Base-by-base conservation (phyloP, 2,888 invertebrate species). In the Amphipoea oculea region DNA sequence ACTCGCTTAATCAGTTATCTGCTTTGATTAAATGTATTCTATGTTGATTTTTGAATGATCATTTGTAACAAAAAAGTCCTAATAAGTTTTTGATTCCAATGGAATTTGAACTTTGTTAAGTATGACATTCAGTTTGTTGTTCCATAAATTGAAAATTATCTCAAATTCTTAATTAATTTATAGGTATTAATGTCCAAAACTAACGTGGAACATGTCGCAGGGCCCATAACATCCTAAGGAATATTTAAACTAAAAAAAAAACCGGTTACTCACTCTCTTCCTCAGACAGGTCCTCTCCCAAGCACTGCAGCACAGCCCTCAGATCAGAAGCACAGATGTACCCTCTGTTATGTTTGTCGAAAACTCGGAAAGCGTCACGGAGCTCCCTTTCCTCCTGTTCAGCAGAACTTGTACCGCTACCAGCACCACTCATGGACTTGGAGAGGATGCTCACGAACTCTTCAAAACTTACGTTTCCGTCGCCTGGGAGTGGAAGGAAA, bases 261-360 rank as follows among this genome's bases (percentile, higher is more conserved):
- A 23, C 4, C 11, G 5, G 17, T 11, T 23, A 65, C 98, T 98
- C 93, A 98, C 99, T 99, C 95, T 99, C 99, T 95, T 99, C 99
- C 91, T 99, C 99, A 20, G 98, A 98, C 70, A 99, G 95, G 92
- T 99, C 99, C 94, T 99, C 99, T 4, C 99, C 99, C 79, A 99
- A 96, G 93, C 99, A 99, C 94, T 99, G 99, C 82, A 99, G 95
- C 12, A 99, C 99, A 0, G 99, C 99, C 85, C 99, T 96, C 84
- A 99, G 96, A 93, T 99, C 99, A 0, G 99, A 99, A 4, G 99
- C 99, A 73, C 99, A 99, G 90, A 99, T 99, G 93, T 99, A 99
- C 0, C 99, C 99, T n/a, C 99, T 97, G 95, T 99, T 99, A 92
- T 99, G 99, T 91, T 99, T 99, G 94, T 99, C 99, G 92, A 99